Conservation (phyloP, 2,888 invertebrate genomes). For the Melanchra persicariae region DNA sequence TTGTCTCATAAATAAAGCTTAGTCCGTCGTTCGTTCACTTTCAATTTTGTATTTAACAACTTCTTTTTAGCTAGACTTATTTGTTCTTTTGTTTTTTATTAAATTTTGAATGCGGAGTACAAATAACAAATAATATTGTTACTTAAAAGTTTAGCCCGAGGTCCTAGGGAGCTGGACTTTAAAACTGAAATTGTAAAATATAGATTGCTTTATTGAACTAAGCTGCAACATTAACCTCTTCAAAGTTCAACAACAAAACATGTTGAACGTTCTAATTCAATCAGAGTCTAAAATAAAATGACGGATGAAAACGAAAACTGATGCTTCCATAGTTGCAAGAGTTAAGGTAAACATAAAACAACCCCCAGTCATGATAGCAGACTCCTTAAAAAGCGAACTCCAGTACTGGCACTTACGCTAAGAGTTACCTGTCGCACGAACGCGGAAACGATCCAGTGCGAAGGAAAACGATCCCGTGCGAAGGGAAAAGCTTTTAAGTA, state of each 20-base stretch:
- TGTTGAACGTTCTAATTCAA: neutral
- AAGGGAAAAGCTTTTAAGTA: slow-evolving; percentile 64
- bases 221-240: neutral
- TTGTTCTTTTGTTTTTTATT: slow-evolving; percentile 32
- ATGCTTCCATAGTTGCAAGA: neutral
- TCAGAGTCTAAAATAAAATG: neutral
- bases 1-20: slow-evolving; percentile 62
- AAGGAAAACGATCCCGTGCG: slow-evolving; percentile 34
- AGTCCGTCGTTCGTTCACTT: slow-evolving; percentile 47
- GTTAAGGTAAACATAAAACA: slow-evolving; percentile 20
- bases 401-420: slow-evolving; percentile 49
- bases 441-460: slow-evolving; percentile 55
- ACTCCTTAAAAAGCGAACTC: slow-evolving; percentile 26
- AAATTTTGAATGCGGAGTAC: slow-evolving; percentile 31
- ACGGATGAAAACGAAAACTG: neutral
- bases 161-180: neutral
- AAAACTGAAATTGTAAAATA: neutral
- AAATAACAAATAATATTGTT: slow-evolving; percentile 26
- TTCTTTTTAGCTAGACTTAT: slow-evolving; percentile 42
- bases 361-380: slow-evolving; percentile 40
- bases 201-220: slow-evolving; percentile 13
- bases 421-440: slow-evolving; percentile 52
- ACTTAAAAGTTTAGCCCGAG: slow-evolving; percentile 21
- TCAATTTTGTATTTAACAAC: slow-evolving; percentile 48
- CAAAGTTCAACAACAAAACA: neutral